phyloP scores from a whole-genome alignment of 2,888 invertebrate genomes.

The Sarcophaga variegata region DNA sequence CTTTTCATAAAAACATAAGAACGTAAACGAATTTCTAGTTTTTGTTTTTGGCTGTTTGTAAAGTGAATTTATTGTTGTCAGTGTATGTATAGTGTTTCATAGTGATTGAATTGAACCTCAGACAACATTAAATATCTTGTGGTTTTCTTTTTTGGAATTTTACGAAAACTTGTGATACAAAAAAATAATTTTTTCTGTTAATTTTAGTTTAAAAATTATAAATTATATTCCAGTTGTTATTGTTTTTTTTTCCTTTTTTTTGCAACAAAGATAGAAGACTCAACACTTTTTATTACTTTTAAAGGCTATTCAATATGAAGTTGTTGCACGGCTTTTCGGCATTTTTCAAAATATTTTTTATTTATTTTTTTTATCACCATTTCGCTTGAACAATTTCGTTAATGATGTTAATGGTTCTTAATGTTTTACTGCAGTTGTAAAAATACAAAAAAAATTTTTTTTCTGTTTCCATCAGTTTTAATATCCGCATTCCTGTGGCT shows the following conservation, averaged over 20 bases:
- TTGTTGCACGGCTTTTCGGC: slow-evolving; percentile 40
- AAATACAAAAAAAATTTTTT: background rate
- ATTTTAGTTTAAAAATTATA: no score
- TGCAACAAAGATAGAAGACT: background rate
- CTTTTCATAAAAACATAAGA: background rate
- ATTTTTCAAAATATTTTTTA: slow-evolving; percentile 9
- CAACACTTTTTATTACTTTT: slow-evolving; percentile 20
- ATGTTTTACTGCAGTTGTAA: no score
- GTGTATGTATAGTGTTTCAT: background rate
- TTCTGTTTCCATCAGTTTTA: background rate
- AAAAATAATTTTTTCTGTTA: background rate
- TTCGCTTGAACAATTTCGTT: background rate
- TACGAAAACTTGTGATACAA: background rate
- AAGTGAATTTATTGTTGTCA: background rate
- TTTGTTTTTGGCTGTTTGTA: no score
- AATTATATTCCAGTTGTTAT: background rate
- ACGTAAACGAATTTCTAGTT: no score
- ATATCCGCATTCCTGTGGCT: slow-evolving; percentile 5
- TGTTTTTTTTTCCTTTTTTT: background rate
- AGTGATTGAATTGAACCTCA: slow-evolving; percentile 8
- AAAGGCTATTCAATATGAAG: slow-evolving; percentile 44
- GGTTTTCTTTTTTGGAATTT: background rate
- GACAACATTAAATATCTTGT: slow-evolving; percentile 29
- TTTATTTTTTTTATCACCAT: background rate
- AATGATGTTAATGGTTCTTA: background rate